phyloP scores from a whole-genome alignment of 2,113 vertebrate genomes.

The Lanius ludovicianus region DNA sequence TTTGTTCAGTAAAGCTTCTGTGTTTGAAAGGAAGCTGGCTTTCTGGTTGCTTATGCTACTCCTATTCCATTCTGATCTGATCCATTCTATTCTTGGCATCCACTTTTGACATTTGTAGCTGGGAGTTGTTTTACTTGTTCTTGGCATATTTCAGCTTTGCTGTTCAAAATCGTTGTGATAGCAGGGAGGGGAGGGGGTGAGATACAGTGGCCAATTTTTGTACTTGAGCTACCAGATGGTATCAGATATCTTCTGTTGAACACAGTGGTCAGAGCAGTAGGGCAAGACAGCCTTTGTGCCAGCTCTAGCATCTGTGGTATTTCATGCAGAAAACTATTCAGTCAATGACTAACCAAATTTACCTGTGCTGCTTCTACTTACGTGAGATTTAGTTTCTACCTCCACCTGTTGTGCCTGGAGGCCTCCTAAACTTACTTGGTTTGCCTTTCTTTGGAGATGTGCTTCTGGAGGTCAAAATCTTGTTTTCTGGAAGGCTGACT shows the following conservation, averaged over 20 bases:
- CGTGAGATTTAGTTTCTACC: neutral
- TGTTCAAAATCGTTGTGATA: neutral
- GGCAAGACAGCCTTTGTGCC: neutral
- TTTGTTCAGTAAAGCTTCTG: neutral
- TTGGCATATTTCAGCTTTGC: neutral
- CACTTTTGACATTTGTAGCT: neutral
- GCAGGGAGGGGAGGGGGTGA: neutral
- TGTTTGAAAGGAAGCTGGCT: neutral
- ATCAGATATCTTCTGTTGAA: neutral
- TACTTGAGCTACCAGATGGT: neutral
- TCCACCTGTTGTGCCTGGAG: neutral
- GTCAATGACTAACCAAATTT: neutral
- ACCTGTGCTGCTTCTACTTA: neutral
- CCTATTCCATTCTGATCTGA: fast-evolving
- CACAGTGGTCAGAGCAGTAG: neutral
- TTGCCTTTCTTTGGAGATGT: neutral
- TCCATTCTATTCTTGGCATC: neutral
- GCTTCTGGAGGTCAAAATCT: neutral
- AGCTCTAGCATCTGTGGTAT: neutral
- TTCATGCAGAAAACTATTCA: neutral
- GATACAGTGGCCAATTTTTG: neutral
- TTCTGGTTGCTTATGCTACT: neutral
- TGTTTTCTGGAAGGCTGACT: neutral
- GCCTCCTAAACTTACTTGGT: neutral
- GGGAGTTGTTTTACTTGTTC: neutral